phyloP scores from a whole-genome alignment of 2,113 vertebrate genomes.

The Oreochromis aureus region DNA sequence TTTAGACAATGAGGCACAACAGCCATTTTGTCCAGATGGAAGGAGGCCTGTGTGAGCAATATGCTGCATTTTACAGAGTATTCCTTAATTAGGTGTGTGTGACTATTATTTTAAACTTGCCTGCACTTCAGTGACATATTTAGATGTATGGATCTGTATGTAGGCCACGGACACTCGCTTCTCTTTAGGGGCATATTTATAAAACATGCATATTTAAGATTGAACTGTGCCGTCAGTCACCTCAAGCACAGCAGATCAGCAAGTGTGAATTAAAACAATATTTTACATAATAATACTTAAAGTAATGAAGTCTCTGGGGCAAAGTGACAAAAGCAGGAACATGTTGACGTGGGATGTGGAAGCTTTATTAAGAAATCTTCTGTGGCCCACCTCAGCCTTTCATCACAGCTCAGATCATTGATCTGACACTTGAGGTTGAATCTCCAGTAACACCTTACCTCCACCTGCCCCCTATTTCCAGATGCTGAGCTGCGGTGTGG shows the following conservation, averaged over 20 bases:
- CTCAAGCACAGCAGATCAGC: background rate
- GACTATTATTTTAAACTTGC: slow-evolving; percentile 26
- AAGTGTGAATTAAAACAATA: background rate
- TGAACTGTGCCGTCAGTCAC: background rate
- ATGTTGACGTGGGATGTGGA: slow-evolving; percentile 29
- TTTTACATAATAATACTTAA: background rate
- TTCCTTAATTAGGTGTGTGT: slow-evolving; percentile 74
- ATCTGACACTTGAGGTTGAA: background rate
- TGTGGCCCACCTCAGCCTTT: background rate
- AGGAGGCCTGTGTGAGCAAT: slow-evolving; percentile 85
- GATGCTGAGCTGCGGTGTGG: background rate
- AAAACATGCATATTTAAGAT: background rate
- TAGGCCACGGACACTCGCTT: background rate
- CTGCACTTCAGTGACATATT: slow-evolving; percentile 46
- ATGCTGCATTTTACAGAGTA: slow-evolving; percentile 74
- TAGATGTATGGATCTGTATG: slow-evolving; percentile 38
- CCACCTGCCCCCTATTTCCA: background rate
- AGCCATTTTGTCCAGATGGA: slow-evolving; percentile 97
- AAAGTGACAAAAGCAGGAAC: slow-evolving; percentile 29
- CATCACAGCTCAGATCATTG: background rate
- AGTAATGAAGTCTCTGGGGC: slow-evolving; percentile 51
- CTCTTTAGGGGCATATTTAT: background rate
- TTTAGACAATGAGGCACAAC: slow-evolving; percentile 99
- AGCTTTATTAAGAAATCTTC: slow-evolving; percentile 28
- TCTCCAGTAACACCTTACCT: background rate